phyloP scores from a whole-genome alignment of 2,888 invertebrate species.

The Hartigia nigra region DNA sequence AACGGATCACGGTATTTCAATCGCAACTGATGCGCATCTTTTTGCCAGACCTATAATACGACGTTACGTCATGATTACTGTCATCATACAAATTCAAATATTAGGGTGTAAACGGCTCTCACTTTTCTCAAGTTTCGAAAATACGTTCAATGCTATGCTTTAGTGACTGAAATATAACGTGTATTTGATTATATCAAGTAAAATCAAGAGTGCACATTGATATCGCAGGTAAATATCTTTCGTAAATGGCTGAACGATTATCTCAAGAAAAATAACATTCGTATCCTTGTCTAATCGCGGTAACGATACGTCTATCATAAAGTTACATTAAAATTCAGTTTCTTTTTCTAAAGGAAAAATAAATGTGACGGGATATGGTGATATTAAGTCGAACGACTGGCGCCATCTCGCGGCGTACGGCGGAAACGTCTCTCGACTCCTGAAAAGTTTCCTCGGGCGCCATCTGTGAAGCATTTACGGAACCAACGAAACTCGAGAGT shows the following conservation, averaged over 20 bases:
- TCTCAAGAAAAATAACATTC: neutral
- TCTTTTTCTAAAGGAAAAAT: neutral
- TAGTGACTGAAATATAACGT: neutral
- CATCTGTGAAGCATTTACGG: constrained; percentile 12
- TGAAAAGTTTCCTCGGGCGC: constrained; percentile 16
- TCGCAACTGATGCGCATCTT: constrained; percentile 48
- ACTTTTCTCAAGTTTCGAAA: constrained; percentile 36
- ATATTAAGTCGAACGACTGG: constrained; percentile 9
- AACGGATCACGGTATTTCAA: neutral
- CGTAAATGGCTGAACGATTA: neutral
- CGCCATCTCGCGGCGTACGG: neutral
- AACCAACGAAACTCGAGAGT: constrained; percentile 12
- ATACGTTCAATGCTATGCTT: neutral
- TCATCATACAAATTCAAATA: constrained; percentile 61
- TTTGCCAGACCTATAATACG: constrained; percentile 46
- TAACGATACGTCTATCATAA: neutral
- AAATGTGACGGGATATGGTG: neutral
- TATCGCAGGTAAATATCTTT: neutral
- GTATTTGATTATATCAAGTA: neutral
- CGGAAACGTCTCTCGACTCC: neutral
- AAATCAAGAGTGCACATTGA: neutral
- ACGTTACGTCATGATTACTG: constrained; percentile 55
- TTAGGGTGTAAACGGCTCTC: constrained; percentile 56
- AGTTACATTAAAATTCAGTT: neutral
- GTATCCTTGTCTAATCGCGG: neutral